Conservation (phyloP, 1,140 invertebrate genomes). For the Anastrepha ludens region DNA sequence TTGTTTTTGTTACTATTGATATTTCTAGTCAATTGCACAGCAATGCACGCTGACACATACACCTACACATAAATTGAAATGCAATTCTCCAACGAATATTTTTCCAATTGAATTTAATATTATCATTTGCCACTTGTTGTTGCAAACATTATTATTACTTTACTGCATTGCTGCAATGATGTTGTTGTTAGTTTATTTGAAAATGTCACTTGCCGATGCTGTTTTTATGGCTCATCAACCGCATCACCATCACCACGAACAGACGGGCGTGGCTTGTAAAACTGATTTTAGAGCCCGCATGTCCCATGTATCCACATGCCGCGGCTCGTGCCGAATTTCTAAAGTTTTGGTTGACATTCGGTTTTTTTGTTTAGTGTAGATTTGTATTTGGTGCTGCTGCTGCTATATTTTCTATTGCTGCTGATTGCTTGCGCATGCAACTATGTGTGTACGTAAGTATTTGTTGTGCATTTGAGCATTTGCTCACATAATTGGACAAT, state of each 20-base stretch:
- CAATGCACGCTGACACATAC: not conserved
- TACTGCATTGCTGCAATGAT: not conserved
- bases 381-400: not conserved
- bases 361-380: not conserved
- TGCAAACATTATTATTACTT: not conserved
- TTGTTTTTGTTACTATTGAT: not conserved
- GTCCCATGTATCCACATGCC: not conserved
- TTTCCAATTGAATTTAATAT: slow-evolving; percentile 30
- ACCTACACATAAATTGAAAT: not conserved
- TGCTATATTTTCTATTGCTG: not conserved
- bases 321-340: not conserved
- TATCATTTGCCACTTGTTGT: not conserved
- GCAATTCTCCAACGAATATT: not conserved
- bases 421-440: slow-evolving; percentile 36
- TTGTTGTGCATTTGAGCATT: slow-evolving; percentile 43
- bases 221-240: slow-evolving; percentile 31
- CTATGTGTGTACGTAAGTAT: not conserved
- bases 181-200: not conserved
- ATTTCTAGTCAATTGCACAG: not conserved
- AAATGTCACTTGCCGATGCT: slow-evolving; percentile 20
- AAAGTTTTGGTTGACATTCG: slow-evolving; percentile 10
- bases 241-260: not conserved
- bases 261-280: slow-evolving; percentile 41
- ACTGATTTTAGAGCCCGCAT: not conserved
- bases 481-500: slow-evolving; percentile 53